Evolutionary conservation across 2,797 vertebrate genomes (phyloP), one percentile per base, ranked within the genome.

Genomic region (Hoplostethus atlanticus): DNA sequence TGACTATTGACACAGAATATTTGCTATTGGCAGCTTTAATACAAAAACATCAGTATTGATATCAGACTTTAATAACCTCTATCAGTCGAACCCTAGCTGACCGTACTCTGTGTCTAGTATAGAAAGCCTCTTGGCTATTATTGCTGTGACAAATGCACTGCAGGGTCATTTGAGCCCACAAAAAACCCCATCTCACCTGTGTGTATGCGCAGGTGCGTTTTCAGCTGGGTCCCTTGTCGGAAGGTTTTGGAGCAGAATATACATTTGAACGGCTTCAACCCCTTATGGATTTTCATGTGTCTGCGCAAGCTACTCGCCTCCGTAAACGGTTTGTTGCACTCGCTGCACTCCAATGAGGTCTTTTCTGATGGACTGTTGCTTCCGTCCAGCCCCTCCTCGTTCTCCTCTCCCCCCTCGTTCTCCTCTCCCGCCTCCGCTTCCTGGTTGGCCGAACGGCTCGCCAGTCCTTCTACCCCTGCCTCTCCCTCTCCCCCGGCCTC

Each of bases 211-310:
- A 99, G 96, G 82, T 99, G 98, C 0, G 97, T 99, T 89, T 99
- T 99, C 86, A 99, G 92, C 92, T 99, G 98, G 17, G 98, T 99
- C 16, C 97, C 97, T 79, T 99, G 98, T 15, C 97, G 96, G 94
- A 99, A 99, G 0, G 96, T 97, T 68, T 98, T 98, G 50, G 95
- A 96, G 77, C 98, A 99, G 57, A 99, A 96, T 90, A 97, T 96
- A 86, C 98, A 99, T 83, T 96, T 93, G 0, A 98, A 99, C 0
- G 98, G 98, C 64, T 99, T 99, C 76, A 99, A 95, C 1, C 98
- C 98, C 73, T 97, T 97, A 91, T 99, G 98, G 90, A 99, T 99
- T 62, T 97, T 95, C 96, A 98, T 97, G 88, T 99, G 98, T 4
- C 98, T 92, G 5, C 97, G 94, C 74, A 99, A 94, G 84, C 97